Evolutionary conservation across 2,797 vertebrate species (phyloP).

Genomic region (Spinus pinus): DNA sequence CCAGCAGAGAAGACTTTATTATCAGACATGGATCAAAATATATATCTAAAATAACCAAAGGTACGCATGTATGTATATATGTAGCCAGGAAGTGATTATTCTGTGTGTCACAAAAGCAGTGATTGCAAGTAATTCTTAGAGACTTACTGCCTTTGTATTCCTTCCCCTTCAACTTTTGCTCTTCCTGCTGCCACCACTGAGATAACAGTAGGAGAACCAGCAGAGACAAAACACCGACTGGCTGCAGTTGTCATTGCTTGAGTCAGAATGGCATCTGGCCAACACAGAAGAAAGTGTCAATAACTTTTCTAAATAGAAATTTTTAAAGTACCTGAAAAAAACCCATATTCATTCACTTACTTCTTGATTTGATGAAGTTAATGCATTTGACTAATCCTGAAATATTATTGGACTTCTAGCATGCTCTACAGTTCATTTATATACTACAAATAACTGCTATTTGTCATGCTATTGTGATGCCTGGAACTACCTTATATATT

Average conservation of each 20-base stretch:
- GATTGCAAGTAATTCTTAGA: neutral
- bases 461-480: neutral
- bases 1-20: slow-evolving; percentile 11
- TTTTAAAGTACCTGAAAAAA: neutral
- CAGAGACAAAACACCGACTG: neutral
- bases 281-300: neutral
- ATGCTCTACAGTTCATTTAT: neutral
- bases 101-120: neutral
- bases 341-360: neutral
- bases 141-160: neutral
- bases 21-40: neutral
- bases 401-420: neutral
- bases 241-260: neutral
- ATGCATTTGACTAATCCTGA: neutral
- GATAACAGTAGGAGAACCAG: slow-evolving; percentile 11
- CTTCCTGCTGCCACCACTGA: neutral
- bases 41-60: neutral
- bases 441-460: neutral
- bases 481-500: neutral
- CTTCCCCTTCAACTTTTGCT: neutral
- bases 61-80: neutral
- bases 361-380: neutral
- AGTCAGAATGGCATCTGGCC: neutral
- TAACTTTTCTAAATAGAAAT: neutral
- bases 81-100: slow-evolving; percentile 23